Percentiles rank a stretch among this genome's conserved stretches.
Evolutionary conservation across 1,140 invertebrate species (phyloP).

Genomic region (Epicauta chinensis): DNA sequence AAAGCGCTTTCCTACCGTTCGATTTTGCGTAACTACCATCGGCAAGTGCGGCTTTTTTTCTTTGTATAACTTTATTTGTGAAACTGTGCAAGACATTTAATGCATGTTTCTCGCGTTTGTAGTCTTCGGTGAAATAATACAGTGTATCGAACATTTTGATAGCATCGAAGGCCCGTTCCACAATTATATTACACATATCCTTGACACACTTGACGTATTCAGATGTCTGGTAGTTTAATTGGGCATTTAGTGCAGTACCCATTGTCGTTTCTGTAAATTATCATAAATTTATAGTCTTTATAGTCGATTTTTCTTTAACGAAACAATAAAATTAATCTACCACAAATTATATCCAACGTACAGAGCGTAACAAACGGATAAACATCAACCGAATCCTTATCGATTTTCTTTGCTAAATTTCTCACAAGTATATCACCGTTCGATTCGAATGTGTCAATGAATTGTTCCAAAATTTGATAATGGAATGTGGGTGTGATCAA

Average conservation of each 20-base stretch:
- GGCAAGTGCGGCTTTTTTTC: too few relatives aligned
- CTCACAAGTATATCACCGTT: slow-evolving; percentile 3
- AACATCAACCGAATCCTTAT: slow-evolving; percentile 1
- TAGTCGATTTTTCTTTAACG: not conserved
- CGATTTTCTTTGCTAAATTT: not conserved
- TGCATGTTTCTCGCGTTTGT: not conserved
- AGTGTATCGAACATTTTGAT: slow-evolving; percentile 1
- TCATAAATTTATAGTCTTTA: too few relatives aligned
- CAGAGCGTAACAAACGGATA: slow-evolving; percentile 3
- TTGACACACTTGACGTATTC: slow-evolving; percentile 14
- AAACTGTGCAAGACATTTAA: slow-evolving; percentile 3
- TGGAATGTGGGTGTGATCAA: slow-evolving; percentile 8
- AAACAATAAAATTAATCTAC: not conserved
- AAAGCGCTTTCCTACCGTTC: not conserved
- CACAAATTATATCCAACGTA: slow-evolving; percentile 10
- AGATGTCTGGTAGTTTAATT: not conserved
- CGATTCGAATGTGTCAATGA: slow-evolving; percentile 4
- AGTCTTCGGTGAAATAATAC: slow-evolving; percentile 8
- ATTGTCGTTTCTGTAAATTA: slow-evolving; percentile 4
- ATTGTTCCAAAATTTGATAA: slow-evolving; percentile 4
- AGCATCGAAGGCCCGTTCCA: slow-evolving; percentile 1
- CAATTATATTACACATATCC: slow-evolving; percentile 1
- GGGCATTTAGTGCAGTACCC: slow-evolving; percentile 1
- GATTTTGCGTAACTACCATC: too few relatives aligned
- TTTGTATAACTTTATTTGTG: not conserved